phyloP scores from a whole-genome alignment of 2,797 vertebrate genomes.

The Columba guinea region DNA sequence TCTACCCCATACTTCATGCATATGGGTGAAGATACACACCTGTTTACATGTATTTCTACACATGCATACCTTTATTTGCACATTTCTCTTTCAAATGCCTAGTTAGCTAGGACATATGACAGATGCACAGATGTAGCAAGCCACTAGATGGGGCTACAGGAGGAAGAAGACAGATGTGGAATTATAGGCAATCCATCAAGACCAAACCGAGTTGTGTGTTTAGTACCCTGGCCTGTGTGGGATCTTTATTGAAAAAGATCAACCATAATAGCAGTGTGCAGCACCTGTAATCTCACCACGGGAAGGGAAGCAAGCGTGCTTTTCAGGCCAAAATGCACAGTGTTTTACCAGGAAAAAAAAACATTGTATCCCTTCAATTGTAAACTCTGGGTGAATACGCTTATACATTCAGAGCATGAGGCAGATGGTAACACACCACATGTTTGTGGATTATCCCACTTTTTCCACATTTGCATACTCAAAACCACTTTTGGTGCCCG shows the following conservation, averaged over 20 bases:
- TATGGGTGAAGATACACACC: accelerated
- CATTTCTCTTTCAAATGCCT: accelerated
- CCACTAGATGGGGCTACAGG: conserved; percentile 29
- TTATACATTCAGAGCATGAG: conserved; percentile 48
- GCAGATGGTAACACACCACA: conserved; percentile 76
- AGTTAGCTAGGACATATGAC: accelerated
- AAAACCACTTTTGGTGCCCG: conserved; percentile 72
- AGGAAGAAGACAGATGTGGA: neutral
- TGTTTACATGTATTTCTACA: neutral
- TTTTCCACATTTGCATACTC: conserved; percentile 74
- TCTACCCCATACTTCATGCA: neutral
- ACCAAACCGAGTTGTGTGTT: neutral
- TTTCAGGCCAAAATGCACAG: conserved; percentile 44
- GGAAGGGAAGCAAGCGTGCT: neutral
- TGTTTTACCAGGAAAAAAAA: conserved; percentile 40
- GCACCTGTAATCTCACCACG: conserved; percentile 8
- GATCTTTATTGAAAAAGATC: conserved; percentile 24
- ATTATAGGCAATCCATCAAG: neutral
- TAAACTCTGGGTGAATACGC: conserved; percentile 37
- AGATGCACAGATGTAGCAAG: neutral
- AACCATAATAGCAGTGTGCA: conserved; percentile 26
- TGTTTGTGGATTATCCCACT: conserved; percentile 76
- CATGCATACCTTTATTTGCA: neutral
- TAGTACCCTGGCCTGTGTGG: neutral
- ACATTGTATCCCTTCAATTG: conserved; percentile 40